These are phyloP conservation scores for Neomonachus schauinslandi DNA, from an alignment of 2,113 vertebrate genomes.

Conservation along the genomic window DNA sequence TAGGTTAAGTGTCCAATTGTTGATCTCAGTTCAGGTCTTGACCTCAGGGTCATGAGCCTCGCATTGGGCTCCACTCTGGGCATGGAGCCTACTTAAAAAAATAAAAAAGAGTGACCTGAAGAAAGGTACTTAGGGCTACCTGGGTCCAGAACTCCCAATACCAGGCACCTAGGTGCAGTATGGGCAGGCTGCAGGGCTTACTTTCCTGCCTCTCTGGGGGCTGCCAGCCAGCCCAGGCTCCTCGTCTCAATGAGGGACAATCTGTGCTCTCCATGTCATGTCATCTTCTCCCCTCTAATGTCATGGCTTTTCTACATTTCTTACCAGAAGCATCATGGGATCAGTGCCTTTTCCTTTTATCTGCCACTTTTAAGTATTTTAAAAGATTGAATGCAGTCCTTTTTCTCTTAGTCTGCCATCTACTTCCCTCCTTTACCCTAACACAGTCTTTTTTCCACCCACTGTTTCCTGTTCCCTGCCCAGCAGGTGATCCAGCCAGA, in stretches of 20 bases:
- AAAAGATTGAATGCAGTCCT: neutral
- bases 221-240: neutral
- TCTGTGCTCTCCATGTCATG: neutral
- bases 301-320: neutral
- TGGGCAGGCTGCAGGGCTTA: neutral
- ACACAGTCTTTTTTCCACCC: neutral
- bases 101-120: neutral
- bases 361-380: constrained; percentile 18
- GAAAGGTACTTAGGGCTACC: neutral
- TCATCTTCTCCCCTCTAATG: neutral
- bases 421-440: neutral
- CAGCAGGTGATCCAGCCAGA: neutral
- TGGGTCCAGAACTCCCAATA: neutral
- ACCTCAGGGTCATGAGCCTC: neutral
- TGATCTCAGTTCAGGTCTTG: neutral
- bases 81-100: neutral
- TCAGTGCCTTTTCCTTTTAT: neutral
- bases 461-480: neutral
- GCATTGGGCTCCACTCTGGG: neutral
- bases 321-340: neutral
- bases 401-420: neutral
- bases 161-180: neutral
- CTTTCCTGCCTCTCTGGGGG: neutral
- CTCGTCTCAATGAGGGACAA: neutral
- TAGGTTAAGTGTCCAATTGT: neutral